Evolutionary conservation across 1,140 invertebrate genomes (phyloP).

Genomic region (Drosophila subpulchrella): DNA sequence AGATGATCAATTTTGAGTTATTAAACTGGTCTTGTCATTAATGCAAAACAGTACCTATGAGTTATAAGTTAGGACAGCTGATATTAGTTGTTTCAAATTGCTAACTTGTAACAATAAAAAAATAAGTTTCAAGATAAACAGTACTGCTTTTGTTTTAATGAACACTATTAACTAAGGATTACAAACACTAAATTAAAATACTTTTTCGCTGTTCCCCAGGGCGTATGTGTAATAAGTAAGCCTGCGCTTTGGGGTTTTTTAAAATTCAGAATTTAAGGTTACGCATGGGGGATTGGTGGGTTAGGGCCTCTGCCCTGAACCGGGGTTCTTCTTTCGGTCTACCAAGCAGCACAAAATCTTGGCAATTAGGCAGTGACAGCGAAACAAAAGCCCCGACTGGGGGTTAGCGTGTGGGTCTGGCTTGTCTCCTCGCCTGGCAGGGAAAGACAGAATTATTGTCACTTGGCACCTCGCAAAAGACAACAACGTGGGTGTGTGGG

Average conservation of each 20-base stretch:
- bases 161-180: slow-evolving; percentile 31
- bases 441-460: slow-evolving; percentile 74
- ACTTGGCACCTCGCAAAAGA: slow-evolving; percentile 72
- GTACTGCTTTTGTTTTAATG: background rate
- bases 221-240: slow-evolving; percentile 71
- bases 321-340: slow-evolving; percentile 33
- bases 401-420: slow-evolving; percentile 10
- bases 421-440: slow-evolving; percentile 28
- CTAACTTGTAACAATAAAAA: no score
- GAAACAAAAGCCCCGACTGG: slow-evolving; percentile 61
- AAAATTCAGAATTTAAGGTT: slow-evolving; percentile 23
- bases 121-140: no score
- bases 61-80: background rate
- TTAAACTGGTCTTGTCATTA: no score
- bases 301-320: slow-evolving; percentile 6
- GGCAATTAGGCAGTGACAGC: slow-evolving; percentile 75
- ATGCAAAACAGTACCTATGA: no score
- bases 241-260: slow-evolving; percentile 43
- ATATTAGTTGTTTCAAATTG: no score
- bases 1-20: no score
- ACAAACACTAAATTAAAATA: slow-evolving; percentile 32
- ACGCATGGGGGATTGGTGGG: background rate
- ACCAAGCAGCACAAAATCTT: slow-evolving; percentile 61
- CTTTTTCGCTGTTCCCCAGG: slow-evolving; percentile 50
- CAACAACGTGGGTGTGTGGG: slow-evolving; percentile 27